phyloP scores from a whole-genome alignment of 2,113 vertebrate genomes.

The Calyptommatus sinebrachiatus region DNA sequence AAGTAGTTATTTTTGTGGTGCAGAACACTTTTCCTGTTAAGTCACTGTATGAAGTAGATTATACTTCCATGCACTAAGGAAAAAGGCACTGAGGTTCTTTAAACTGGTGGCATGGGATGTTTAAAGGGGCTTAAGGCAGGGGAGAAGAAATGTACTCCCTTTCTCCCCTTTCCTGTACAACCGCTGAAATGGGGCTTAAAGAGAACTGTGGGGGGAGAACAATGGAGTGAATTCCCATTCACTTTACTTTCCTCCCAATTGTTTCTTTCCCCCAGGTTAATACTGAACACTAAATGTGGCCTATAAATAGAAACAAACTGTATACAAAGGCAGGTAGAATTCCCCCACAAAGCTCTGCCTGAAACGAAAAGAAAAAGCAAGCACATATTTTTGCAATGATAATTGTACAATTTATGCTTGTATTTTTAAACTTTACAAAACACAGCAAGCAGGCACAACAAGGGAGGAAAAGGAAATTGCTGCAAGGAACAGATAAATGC shows the following conservation, averaged over 20 bases:
- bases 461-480: neutral
- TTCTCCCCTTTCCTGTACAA: no score
- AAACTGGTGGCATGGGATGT: neutral
- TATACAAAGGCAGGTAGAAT: neutral
- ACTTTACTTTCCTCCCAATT: no score
- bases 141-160: no score
- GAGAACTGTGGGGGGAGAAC: no score
- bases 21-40: neutral
- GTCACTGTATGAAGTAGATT: constrained; percentile 16
- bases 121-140: no score
- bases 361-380: no score
- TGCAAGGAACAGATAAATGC: neutral
- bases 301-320: no score
- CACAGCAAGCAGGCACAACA: neutral
- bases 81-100: constrained; percentile 20
- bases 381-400: neutral
- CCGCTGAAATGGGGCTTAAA: no score
- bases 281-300: no score
- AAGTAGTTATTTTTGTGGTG: neutral
- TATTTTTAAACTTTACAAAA: neutral
- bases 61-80: neutral
- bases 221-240: no score
- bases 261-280: no score
- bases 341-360: no score
- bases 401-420: neutral